Conservation (phyloP, 2,797 vertebrate species). For the Gymnoscopelus microlampas region DNA sequence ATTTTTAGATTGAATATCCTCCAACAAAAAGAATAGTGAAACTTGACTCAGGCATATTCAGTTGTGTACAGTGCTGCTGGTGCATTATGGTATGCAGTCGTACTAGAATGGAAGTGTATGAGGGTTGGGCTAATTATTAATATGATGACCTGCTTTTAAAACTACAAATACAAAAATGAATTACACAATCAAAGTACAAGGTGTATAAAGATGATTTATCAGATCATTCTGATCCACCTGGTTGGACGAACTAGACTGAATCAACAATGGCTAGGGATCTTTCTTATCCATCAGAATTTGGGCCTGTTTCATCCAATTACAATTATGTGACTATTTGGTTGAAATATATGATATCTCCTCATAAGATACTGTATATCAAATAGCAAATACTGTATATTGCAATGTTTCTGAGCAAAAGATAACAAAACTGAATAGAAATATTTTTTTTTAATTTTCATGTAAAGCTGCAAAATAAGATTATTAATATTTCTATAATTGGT, state of each 20-base stretch:
- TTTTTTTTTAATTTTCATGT: slow-evolving; percentile 54
- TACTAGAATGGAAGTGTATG: slow-evolving; percentile 7
- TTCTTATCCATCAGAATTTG: no score
- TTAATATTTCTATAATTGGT: slow-evolving; percentile 30
- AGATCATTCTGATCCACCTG: no score
- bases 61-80: slow-evolving; percentile 4
- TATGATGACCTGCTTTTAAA: not conserved
- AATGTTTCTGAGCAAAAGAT: not conserved
- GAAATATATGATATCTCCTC: not conserved
- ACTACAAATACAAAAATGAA: not conserved
- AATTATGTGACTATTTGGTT: no score
- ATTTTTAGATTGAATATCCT: not conserved
- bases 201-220: no score
- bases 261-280: no score
- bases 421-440: slow-evolving; percentile 16
- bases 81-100: slow-evolving; percentile 12
- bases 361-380: not conserved
- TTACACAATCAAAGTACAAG: not conserved
- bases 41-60: slow-evolving; percentile 33
- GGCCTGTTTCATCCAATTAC: no score
- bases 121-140: not conserved
- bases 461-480: slow-evolving; percentile 46
- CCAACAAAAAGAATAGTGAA: slow-evolving; percentile 34
- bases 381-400: not conserved
- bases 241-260: no score